Evolutionary conservation across 1,140 invertebrate genomes (phyloP).

Genomic region (Hetaerina americana): DNA sequence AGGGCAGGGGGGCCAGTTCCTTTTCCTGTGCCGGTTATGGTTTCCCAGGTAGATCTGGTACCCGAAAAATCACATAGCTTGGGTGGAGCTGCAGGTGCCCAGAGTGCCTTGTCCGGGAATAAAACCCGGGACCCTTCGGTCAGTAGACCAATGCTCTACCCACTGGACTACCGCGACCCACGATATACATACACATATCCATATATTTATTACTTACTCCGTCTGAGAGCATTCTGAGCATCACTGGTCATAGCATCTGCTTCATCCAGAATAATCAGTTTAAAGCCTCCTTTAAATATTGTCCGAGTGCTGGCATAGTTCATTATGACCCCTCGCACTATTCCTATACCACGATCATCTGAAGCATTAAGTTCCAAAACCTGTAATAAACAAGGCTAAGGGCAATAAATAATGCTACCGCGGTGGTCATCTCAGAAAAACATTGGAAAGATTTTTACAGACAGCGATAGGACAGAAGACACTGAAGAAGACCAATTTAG

Average conservation of each 20-base stretch:
- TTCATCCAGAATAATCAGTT: slow-evolving; percentile 97
- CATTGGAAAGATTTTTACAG: slow-evolving; percentile 1
- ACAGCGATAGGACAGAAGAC: slow-evolving; percentile 4
- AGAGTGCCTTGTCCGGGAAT: too few species aligned
- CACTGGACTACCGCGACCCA: too few species aligned
- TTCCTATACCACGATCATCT: slow-evolving; percentile 95
- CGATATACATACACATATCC: too few species aligned
- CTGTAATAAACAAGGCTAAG: slow-evolving; percentile 28
- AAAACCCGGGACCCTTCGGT: too few species aligned
- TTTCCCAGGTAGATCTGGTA: too few species aligned
- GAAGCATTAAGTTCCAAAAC: slow-evolving; percentile 94
- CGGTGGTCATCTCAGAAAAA: slow-evolving; percentile 6
- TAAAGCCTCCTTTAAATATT: slow-evolving; percentile 87
- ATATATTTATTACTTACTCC: too few species aligned
- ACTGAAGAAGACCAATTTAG: neutral
- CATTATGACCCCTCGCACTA: slow-evolving; percentile 90
- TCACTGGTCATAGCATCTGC: slow-evolving; percentile 99
- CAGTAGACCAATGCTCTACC: too few species aligned
- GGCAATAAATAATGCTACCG: neutral
- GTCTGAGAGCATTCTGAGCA: slow-evolving; percentile 94
- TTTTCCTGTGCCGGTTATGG: too few species aligned
- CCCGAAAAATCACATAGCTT: too few species aligned
- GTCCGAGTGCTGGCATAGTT: slow-evolving; percentile 96
- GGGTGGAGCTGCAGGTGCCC: too few species aligned
- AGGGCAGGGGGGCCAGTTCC: too few species aligned